Base-by-base conservation (phyloP, 2,113 vertebrate species). In the Anoplopoma fimbria region DNA sequence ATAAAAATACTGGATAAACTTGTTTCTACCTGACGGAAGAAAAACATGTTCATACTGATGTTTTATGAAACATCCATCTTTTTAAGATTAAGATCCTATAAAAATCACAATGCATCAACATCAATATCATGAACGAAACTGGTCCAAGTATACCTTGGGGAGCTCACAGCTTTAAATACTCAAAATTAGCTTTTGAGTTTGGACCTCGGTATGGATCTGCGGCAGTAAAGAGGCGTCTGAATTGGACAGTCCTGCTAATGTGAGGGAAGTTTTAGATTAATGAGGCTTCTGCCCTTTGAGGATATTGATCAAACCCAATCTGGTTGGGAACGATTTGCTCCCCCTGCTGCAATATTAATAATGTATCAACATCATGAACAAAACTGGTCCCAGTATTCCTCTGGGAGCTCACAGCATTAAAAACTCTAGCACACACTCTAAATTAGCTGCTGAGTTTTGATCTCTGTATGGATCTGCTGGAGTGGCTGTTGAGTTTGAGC, bases 281-380 rank as follows among this genome's bases (percentile, higher is more conserved):
- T 88, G 89, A 87, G 85, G 75, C 67, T 77, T 86, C 77, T 88
- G 87, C 83, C 89, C 81, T 91, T 84, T 89, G 85, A 93, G 89
- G 84, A 75, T 92, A 95, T 93, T 92, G 92, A 94, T 94, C 89
- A 91, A 86, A 91, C 70, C 55, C 86, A 86, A 93, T 92, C 90
- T 91, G 83, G 47, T 77, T 83, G 58, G 75, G 77, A 93, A 90
- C 36, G 73, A 94, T 93, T 92, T 91, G 79, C 75, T 80, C 74
- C 82, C 82, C 83, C 72, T 79, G 78, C 86, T 88, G 71, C 82
- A 85, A 86, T 88, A 85, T 91, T 91, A 81, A 83, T 88, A 90
- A 92, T 87, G 75, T 70, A 90, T 89, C 81, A 89, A 87, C 82
- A 86, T 79, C 87, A 77, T 31, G 57, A 87, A 65, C 79, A 85